Evolutionary conservation across 2,888 invertebrate genomes (phyloP), one percentile per base, ranked within the genome.

Genomic region (Tenthredo distinguenda): DNA sequence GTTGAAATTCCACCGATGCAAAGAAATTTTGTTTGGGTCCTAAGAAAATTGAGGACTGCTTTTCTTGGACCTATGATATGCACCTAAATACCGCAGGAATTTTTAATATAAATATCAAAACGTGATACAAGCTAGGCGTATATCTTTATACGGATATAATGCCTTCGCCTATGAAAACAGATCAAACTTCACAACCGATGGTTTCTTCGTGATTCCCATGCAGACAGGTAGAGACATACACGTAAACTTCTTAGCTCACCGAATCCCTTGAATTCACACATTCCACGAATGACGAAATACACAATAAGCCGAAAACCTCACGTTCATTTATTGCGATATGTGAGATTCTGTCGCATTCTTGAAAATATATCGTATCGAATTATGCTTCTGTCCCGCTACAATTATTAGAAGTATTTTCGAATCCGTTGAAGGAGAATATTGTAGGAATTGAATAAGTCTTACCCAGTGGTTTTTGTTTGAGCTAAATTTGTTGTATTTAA

Each of bases 161-260:
- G 15, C 40, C 40, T 62, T 81, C 21, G 62, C 81, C 81, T 81
- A 81, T 81, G 21, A 81, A 81, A 81, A 81, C 81, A 81, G 81
- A 81, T 81, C 40, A 62, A 62, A 62, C 81, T 26, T 58, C 15
- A 31, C 34, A 34, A 34, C 68, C 43, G 74, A 40, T 74, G 72
- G 26, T 34, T 68, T 68, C 68, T 15, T 31, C 15, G 43, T 21
- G 74, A 74, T 74, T n/a, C 74, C 26, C 43, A 26, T 72, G 50
- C 77, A 3, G 77, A 77, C 31, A 34, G 77, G 43, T 74, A 74
- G 40, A 40, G 26, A 26, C 26, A 26, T n/a, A 74, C 1, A 9
- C 9, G 12, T 15, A 31, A 12, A 43, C 43, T 18, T 40, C 72
- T 40, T 21, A 4, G 72, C 37, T 72, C 31, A 4, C 34, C 0